phyloP scores from a whole-genome alignment of 2,888 invertebrate genomes.

The Blomia tropicalis region DNA sequence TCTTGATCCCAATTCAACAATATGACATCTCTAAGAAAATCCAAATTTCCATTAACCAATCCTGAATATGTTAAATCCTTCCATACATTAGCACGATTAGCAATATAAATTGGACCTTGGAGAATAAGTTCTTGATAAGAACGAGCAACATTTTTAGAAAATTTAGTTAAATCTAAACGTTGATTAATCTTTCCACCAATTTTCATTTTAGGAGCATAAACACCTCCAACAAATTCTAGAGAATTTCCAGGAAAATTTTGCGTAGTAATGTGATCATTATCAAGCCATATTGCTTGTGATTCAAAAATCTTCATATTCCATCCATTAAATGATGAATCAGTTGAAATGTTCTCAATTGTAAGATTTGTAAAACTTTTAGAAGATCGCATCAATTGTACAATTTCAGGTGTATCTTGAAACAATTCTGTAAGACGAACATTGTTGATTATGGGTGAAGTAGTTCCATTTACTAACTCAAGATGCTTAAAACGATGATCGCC shows the following conservation, averaged over 20 bases:
- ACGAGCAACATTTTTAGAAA: neutral
- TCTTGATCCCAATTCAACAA: neutral
- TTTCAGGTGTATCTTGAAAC: neutral
- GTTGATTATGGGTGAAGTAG: neutral
- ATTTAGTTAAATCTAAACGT: neutral
- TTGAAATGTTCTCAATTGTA: neutral
- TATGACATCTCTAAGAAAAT: neutral
- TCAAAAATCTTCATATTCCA: neutral
- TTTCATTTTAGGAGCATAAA: neutral
- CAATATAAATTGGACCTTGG: neutral
- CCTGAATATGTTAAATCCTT: neutral
- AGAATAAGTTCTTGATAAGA: neutral
- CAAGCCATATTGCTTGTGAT: slow-evolving; percentile 3
- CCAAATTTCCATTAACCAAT: neutral
- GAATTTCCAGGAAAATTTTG: neutral
- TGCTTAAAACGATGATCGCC: neutral
- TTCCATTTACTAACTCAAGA: neutral
- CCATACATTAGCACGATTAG: neutral
- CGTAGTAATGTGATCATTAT: neutral
- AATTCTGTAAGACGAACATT: neutral
- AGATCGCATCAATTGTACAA: neutral
- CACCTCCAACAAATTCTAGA: neutral
- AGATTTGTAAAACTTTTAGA: neutral
- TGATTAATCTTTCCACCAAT: neutral
- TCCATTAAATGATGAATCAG: neutral